Evolutionary conservation across 2,888 invertebrate genomes (phyloP).

Genomic region (Keiferia lycopersicella): DNA sequence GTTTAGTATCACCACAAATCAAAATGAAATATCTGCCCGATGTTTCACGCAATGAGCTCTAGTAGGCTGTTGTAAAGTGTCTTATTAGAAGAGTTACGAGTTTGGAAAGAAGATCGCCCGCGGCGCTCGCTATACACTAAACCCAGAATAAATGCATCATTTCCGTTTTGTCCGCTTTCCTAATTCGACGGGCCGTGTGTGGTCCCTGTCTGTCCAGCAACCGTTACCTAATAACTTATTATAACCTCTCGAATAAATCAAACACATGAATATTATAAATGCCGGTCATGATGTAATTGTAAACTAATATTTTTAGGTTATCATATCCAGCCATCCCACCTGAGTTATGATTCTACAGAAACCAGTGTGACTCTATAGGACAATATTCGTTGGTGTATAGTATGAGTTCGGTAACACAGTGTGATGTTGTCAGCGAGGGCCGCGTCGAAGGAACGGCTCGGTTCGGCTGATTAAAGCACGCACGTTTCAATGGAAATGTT

Average conservation of each 20-base stretch:
- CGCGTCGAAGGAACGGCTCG: constrained; percentile 44
- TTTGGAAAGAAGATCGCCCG: constrained; percentile 69
- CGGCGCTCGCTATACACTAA: constrained; percentile 62
- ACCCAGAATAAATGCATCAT: constrained; percentile 69
- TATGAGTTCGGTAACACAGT: constrained; percentile 21
- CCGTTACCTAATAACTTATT: constrained; percentile 59
- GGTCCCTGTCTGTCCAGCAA: constrained; percentile 63
- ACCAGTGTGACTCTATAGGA: neutral
- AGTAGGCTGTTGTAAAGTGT: constrained; percentile 70
- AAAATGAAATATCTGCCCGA: constrained; percentile 69
- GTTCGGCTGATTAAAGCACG: constrained; percentile 54
- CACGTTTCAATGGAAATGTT: constrained; percentile 71
- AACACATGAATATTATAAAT: constrained; percentile 42
- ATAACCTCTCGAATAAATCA: constrained; percentile 58
- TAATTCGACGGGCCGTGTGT: constrained; percentile 73
- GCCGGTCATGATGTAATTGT: constrained; percentile 35
- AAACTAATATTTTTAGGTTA: constrained; percentile 39
- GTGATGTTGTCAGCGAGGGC: constrained; percentile 23
- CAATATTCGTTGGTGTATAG: neutral
- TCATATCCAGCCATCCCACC: constrained; percentile 19
- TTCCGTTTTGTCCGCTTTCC: constrained; percentile 73
- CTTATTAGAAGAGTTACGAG: constrained; percentile 75
- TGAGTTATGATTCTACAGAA: constrained; percentile 8
- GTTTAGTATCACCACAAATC: constrained; percentile 68
- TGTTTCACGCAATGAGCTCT: constrained; percentile 66